Evolutionary conservation across 2,888 invertebrate species (phyloP), one percentile per base, ranked within the genome.

Genomic region (Drosophila sordidula): DNA sequence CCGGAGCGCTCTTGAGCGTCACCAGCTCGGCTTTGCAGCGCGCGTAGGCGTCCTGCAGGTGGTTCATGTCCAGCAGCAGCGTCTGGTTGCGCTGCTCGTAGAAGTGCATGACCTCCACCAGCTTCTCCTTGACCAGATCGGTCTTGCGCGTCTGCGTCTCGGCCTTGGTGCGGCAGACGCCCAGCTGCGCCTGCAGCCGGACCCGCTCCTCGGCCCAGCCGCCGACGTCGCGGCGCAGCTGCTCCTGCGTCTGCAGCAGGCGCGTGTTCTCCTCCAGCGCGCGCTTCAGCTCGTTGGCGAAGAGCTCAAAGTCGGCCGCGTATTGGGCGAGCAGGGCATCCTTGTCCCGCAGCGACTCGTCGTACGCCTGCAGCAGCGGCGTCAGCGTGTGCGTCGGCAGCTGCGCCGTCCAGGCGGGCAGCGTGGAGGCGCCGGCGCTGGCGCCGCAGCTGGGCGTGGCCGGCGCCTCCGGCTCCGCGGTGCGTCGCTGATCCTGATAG

Each of bases 281-380:
- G 75, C 94, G 94, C 90, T 96, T 96, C 1, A 96, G 93, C 87
- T 95, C 95, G n/a, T 94, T 94, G 36, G 95, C 95, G 55, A 96
- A 95, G 16, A 93, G 93, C 70, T 95, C 95, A 68, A 97, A 94
- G 89, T 96, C 95, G 39, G 93, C 93, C 79, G 95, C 95, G 74
- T 96, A 96, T 76, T 95, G 95, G 16, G 93, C 89, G 49, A 97
- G 95, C 0, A 97, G 93, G 41, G 94, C 94, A 62, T 96, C 95
- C 89, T 97, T 97, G 80, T 97, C 97, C 78, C 93, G 93, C 0
- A 97, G 91, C 70, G 95, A 95, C 87, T 96, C 96, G 90, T 96
- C 95, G 84, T 96, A 97, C 0, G 96, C 96, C 87, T 96, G 95
- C 71, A 97, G 93, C 4, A 97, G 92, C 0, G 97, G 97, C 0